Evolutionary conservation across 92 coral and sea anemone species (phyloP).

Genomic region (Bergia sp.): DNA sequence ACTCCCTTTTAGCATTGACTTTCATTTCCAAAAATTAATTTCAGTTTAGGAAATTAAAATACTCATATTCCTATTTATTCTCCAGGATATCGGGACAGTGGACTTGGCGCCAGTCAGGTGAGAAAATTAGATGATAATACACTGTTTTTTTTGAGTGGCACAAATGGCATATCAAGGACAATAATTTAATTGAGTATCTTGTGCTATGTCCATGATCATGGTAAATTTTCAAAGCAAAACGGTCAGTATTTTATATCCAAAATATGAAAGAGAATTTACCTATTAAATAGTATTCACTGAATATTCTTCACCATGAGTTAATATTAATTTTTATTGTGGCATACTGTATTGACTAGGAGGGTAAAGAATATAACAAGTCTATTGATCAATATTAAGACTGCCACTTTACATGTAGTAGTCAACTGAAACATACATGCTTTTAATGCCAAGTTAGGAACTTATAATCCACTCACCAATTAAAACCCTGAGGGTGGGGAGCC

Average conservation of each 20-base stretch:
- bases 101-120: slow-evolving; percentile 80
- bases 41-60: slow-evolving; percentile 43
- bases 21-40: background rate
- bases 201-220: background rate
- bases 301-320: too few species aligned
- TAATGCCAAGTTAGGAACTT: too few species aligned
- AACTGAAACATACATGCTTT: too few species aligned
- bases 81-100: slow-evolving; percentile 81
- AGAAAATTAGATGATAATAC: background rate
- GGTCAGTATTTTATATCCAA: background rate
- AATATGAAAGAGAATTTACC: background rate
- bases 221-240: background rate
- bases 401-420: too few species aligned
- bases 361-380: too few species aligned
- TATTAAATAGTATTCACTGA: too few species aligned
- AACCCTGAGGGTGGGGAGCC: too few species aligned
- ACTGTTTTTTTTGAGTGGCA: background rate
- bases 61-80: slow-evolving; percentile 53
- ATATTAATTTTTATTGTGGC: too few species aligned
- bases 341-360: too few species aligned
- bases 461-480: too few species aligned
- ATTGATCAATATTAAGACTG: too few species aligned
- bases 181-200: background rate
- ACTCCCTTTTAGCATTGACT: background rate
- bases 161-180: background rate